Base-by-base conservation (phyloP, 2,113 vertebrate species). In the Burhinus oedicnemus region DNA sequence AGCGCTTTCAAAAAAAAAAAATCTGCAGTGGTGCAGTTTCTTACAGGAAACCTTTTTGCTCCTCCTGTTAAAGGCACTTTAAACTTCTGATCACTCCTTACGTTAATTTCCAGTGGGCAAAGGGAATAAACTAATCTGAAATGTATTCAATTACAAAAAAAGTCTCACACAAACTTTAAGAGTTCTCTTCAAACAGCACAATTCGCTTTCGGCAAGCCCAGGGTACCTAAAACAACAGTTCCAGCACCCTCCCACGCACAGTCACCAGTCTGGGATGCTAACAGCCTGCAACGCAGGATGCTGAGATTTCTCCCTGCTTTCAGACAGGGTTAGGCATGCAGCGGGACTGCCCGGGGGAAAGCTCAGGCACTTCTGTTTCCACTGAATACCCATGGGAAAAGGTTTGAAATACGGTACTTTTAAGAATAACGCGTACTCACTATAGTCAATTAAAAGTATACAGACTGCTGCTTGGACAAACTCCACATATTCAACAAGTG, bases 341-440 rank as follows among this genome's bases (percentile, higher is more conserved):
- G 0, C 2, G 0, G 29, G 38, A 6, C 5, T 12, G 60, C 65
- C 27, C 2, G 1, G 12, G 42, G 42, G 6, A 60, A 21, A 40
- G 47, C 16, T 34, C 64, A 17, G 66, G 34, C 1, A 0, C 58
- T 58, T 30, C 70, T 12, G 17, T 9, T 66, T 49, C 38, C 71
- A 26, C 21, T 4, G 25, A 72, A 38, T 6, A 10, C 26, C 11
- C 6, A 4, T 0, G 1, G 45, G 51, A 38, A 40, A 36, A 90
- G 45, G 30, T 47, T 36, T 36, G 57, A 40, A 57, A 45, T 18
- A 14, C 57, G 21, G 62, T 9, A 30, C 26, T 57, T 57, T 44
- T 3, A 42, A 58, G 16, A 36, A 16, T 3, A 44, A 47, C 0
- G 1, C 8, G 6, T 4, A 5, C 15, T 58, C 40, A 15, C 34